phyloP scores from a whole-genome alignment of 2,113 vertebrate species.

The Trinectes maculatus region DNA sequence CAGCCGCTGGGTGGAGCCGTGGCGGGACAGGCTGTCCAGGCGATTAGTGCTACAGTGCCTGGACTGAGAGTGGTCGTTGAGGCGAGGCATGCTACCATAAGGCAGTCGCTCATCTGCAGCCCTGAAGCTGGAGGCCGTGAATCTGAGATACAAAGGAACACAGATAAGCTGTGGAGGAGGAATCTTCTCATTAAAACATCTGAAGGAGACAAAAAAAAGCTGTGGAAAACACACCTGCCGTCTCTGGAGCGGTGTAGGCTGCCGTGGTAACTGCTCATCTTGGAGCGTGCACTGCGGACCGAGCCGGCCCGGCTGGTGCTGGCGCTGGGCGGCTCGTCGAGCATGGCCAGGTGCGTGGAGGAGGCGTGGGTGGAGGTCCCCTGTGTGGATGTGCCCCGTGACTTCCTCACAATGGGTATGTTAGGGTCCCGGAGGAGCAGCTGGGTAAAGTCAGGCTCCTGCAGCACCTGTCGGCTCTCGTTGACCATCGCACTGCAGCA shows the following conservation, averaged over 20 bases:
- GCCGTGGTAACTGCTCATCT: constrained; percentile 95
- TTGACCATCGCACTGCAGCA: constrained; percentile 83
- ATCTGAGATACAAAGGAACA: constrained; percentile 73
- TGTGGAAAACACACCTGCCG: constrained; percentile 85
- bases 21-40: constrained; percentile 82
- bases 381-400: constrained; percentile 95
- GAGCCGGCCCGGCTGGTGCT: constrained; percentile 90
- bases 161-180: neutral
- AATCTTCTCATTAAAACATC: fast-evolving
- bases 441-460: constrained; percentile 95
- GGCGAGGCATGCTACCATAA: constrained; percentile 89
- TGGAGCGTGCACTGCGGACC: constrained; percentile 90
- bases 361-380: constrained; percentile 97
- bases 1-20: constrained; percentile 89
- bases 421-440: constrained; percentile 93
- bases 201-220: fast-evolving
- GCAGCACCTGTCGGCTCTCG: constrained; percentile 92
- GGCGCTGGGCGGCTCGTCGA: constrained; percentile 89
- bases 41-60: constrained; percentile 70
- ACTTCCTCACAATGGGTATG: constrained; percentile 91
- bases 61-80: constrained; percentile 80
- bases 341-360: constrained; percentile 93
- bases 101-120: constrained; percentile 87
- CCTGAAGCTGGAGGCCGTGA: constrained; percentile 89
- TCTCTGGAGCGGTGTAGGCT: constrained; percentile 91